These are phyloP conservation scores for Phaenicophaeus curvirostris DNA, from an alignment of 2,797 vertebrate species.

Conservation along the genomic window DNA sequence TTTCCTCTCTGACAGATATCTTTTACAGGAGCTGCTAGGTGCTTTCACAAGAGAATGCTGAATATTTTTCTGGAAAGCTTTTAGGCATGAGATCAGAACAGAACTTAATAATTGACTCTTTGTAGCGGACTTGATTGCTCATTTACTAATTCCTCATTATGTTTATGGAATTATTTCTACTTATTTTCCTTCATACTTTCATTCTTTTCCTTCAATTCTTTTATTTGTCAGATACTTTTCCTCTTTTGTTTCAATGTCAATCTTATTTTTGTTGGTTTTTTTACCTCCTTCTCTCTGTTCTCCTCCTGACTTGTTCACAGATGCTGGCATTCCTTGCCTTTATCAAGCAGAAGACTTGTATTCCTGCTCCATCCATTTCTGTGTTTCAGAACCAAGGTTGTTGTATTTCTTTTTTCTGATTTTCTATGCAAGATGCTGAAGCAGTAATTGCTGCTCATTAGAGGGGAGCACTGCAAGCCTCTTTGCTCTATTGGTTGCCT, in stretches of 20 bases:
- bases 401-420: not conserved
- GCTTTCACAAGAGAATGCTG: not conserved
- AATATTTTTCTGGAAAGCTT: conserved; percentile 11
- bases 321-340: not conserved
- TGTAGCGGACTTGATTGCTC: not conserved
- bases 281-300: not conserved
- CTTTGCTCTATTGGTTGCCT: not conserved
- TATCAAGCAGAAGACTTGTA: not conserved
- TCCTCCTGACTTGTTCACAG: not conserved
- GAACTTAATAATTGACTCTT: not conserved
- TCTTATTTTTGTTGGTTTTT: not conserved
- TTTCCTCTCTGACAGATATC: not conserved
- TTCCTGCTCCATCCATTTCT: not conserved
- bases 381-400: not conserved
- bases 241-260: not conserved
- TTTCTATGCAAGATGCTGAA: not conserved
- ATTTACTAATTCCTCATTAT: not conserved
- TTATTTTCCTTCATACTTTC: not conserved
- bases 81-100: not conserved
- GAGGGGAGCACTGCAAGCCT: not conserved
- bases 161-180: not conserved
- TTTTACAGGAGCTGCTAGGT: not conserved
- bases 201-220: not conserved
- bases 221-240: not conserved
- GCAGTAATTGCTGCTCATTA: not conserved